These are phyloP conservation scores for Benitochromis conjunctus DNA, from an alignment of 2,113 vertebrate genomes.

Conservation along the genomic window DNA sequence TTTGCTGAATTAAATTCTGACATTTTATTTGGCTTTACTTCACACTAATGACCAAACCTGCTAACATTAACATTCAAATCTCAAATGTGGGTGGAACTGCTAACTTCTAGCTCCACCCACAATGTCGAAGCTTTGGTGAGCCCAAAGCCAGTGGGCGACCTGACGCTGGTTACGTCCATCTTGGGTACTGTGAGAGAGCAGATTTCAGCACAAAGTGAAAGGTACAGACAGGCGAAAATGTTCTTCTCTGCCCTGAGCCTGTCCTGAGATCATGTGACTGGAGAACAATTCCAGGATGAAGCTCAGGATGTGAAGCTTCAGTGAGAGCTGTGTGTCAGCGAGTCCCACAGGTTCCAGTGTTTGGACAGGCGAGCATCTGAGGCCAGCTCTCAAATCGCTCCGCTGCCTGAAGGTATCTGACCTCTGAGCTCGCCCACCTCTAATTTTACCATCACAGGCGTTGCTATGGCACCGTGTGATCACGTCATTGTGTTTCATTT, in stretches of 20 bases:
- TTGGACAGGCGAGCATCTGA: not conserved
- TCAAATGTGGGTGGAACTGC: not conserved
- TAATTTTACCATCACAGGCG: not conserved
- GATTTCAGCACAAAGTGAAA: accelerated
- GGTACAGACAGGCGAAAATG: not conserved
- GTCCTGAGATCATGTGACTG: not conserved
- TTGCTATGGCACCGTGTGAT: too few relatives aligned
- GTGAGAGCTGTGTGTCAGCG: not conserved
- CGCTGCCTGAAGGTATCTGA: not conserved
- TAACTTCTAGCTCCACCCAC: not conserved
- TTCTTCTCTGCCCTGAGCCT: not conserved
- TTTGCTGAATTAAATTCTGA: not conserved
- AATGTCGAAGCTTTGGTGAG: accelerated
- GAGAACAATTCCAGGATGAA: slow-evolving; percentile 24
- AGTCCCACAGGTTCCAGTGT: not conserved
- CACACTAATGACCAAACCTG: not conserved
- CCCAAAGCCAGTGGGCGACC: not conserved
- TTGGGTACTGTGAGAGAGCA: not conserved
- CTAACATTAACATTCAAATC: not conserved
- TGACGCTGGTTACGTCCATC: accelerated
- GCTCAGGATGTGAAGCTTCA: not conserved
- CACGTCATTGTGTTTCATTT: not conserved
- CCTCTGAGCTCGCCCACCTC: not conserved
- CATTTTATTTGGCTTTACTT: not conserved
- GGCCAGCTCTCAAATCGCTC: not conserved